These are phyloP conservation scores for Pseudochaenichthys georgianus DNA, from an alignment of 2,797 vertebrate species.

Conservation along the genomic window DNA sequence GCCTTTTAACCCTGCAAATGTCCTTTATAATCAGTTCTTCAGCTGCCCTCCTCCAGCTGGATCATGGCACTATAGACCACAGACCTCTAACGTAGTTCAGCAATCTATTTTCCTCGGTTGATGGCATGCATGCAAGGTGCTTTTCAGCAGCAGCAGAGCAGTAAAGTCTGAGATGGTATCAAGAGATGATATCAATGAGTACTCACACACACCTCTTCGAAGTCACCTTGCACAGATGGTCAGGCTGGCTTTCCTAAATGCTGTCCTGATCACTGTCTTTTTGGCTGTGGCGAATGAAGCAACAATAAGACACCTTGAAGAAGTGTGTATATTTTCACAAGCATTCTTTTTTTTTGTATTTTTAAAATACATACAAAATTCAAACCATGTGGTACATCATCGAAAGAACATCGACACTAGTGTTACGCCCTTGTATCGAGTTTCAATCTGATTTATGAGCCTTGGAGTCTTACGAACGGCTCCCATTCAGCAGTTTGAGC, in stretches of 20 bases:
- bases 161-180: conserved; percentile 54
- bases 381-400: background rate
- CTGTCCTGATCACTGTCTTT: conserved; percentile 36
- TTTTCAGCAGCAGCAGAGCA: conserved; percentile 49
- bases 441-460: conserved; percentile 2
- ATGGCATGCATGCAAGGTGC: conserved; percentile 28
- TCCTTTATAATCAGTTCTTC: conserved; percentile 36
- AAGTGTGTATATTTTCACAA: background rate
- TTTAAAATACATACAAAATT: background rate
- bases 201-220: conserved; percentile 29
- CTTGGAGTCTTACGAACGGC: background rate
- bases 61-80: conserved; percentile 40
- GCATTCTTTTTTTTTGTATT: background rate
- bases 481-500: background rate
- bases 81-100: conserved; percentile 38
- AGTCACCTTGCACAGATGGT: conserved; percentile 72
- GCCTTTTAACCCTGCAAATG: conserved; percentile 8
- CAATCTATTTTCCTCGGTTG: conserved; percentile 46
- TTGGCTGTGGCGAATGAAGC: conserved; percentile 18
- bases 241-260: conserved; percentile 20
- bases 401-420: background rate
- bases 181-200: conserved; percentile 52
- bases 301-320: background rate
- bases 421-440: too few relatives aligned
- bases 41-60: conserved; percentile 28